Conservation (phyloP, 1,140 invertebrate genomes). For the Scaptodrosophila lebanonensis region DNA sequence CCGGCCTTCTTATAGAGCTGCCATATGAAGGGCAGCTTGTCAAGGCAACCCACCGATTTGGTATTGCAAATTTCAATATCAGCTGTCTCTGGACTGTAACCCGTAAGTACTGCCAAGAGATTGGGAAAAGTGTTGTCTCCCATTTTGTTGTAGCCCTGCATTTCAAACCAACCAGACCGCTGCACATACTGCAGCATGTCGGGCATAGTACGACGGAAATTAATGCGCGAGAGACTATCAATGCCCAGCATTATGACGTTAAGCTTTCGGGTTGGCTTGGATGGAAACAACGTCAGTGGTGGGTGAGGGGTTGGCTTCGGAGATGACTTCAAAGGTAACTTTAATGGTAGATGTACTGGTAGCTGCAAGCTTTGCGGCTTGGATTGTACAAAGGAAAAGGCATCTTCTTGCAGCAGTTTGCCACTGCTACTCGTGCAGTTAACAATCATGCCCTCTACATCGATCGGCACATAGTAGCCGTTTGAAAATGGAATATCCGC, state of each 20-base stretch:
- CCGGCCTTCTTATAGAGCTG: slow-evolving; percentile 82
- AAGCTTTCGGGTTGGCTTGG: too few relatives aligned
- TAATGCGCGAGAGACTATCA: slow-evolving; percentile 30
- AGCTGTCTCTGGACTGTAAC: slow-evolving; percentile 78
- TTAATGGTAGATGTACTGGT: too few relatives aligned
- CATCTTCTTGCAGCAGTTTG: too few relatives aligned
- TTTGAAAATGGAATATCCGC: too few relatives aligned
- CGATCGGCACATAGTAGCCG: too few relatives aligned
- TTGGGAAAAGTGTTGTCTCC: slow-evolving; percentile 89
- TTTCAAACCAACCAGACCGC: slow-evolving; percentile 6
- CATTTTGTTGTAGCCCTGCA: slow-evolving; percentile 19
- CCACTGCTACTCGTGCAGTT: too few relatives aligned
- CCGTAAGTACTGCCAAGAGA: slow-evolving; percentile 85
- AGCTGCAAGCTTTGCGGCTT: too few relatives aligned
- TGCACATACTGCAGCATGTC: slow-evolving; percentile 18
- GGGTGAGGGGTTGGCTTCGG: too few relatives aligned
- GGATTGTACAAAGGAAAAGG: too few relatives aligned
- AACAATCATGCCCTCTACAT: too few relatives aligned
- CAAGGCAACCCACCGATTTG: slow-evolving; percentile 77
- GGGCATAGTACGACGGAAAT: slow-evolving; percentile 58
- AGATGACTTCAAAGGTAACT: too few relatives aligned
- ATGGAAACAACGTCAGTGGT: not conserved
- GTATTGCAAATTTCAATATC: slow-evolving; percentile 75
- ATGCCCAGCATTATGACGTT: slow-evolving; percentile 17
- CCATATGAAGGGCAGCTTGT: slow-evolving; percentile 87